Evolutionary conservation across 2,113 vertebrate species (phyloP).

Genomic region (Cacatua alba): DNA sequence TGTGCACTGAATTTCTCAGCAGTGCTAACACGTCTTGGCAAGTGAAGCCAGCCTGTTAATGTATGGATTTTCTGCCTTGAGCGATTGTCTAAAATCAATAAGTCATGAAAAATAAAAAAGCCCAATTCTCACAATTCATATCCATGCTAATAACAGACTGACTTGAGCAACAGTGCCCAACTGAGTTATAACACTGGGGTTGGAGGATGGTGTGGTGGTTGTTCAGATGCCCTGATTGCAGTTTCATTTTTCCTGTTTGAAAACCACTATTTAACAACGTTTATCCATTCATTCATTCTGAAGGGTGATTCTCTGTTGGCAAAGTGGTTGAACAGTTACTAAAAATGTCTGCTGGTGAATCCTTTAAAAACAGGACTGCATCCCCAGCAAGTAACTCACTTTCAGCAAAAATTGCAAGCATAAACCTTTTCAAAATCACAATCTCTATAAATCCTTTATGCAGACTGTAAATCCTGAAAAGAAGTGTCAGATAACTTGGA

Average conservation of each 20-base stretch:
- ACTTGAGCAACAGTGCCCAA: not conserved
- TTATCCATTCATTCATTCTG: not conserved
- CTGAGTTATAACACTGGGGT: not conserved
- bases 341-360: conserved; percentile 1
- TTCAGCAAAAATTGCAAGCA: not conserved
- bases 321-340: conserved; percentile 5
- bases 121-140: conserved; percentile 14
- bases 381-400: not conserved
- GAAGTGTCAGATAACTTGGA: conserved; percentile 52
- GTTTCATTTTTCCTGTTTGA: not conserved
- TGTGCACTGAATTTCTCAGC: not conserved
- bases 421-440: conserved; percentile 31
- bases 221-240: not conserved
- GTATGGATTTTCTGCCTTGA: conserved; percentile 35
- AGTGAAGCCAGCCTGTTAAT: conserved; percentile 11
- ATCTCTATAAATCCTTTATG: conserved; percentile 44
- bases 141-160: not conserved
- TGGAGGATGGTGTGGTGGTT: not conserved
- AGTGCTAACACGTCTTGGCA: not conserved
- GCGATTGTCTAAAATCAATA: conserved; percentile 51
- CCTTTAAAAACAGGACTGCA: not conserved
- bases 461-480: conserved; percentile 40
- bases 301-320: not conserved
- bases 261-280: not conserved
- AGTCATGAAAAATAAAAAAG: conserved; percentile 26